Percentiles rank a stretch among this genome's conserved stretches.
These are phyloP conservation scores for Calyptomena viridis DNA, from an alignment of 2,113 vertebrate species.

Conservation along the genomic window DNA sequence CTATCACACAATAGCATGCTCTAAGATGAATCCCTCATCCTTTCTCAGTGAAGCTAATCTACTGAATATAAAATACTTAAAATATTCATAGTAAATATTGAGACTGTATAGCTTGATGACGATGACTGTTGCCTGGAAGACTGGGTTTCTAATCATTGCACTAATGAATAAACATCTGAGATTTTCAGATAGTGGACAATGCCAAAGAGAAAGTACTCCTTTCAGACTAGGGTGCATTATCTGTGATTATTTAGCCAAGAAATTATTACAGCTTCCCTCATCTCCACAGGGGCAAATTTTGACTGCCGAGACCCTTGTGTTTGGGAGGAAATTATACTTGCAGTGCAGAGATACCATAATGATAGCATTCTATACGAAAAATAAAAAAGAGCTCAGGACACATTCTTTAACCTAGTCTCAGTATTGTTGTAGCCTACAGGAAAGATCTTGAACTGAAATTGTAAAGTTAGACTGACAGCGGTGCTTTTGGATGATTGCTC, in stretches of 20 bases:
- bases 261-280: not conserved
- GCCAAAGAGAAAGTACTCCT: not conserved
- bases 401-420: conserved; percentile 10
- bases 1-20: not conserved
- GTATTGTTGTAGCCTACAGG: conserved; percentile 54
- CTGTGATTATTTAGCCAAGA: not conserved
- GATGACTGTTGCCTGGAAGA: not conserved
- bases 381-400: not conserved
- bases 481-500: conserved; percentile 53
- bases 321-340: not conserved
- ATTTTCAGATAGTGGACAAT: not conserved
- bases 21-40: not conserved
- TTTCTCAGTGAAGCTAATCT: not conserved
- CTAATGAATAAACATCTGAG: conserved; percentile 43
- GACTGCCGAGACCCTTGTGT: not conserved
- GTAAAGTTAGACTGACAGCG: conserved; percentile 52
- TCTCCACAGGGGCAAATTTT: not conserved
- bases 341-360: not conserved
- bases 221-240: not conserved
- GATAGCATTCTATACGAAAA: not conserved
- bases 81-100: conserved; percentile 33
- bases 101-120: not conserved
- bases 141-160: conserved; percentile 2
- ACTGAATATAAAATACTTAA: conserved; percentile 31
- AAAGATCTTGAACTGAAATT: conserved; percentile 6